phyloP scores from a whole-genome alignment of 2,888 invertebrate genomes.

The Mythimna ferrago region DNA sequence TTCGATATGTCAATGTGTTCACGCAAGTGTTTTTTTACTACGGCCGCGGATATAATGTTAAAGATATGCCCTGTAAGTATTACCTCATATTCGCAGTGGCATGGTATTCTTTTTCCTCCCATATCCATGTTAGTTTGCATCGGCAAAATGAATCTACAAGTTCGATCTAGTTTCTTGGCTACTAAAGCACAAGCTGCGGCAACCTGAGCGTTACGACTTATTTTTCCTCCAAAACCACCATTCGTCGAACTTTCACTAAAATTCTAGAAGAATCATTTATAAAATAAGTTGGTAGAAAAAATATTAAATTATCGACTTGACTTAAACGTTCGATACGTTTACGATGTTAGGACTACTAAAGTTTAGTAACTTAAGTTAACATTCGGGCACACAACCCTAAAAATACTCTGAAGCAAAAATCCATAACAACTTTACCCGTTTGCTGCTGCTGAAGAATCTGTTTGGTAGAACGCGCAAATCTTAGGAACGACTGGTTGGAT shows the following conservation, averaged over 20 bases:
- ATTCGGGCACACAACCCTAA: no score
- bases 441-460: no score
- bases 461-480: no score
- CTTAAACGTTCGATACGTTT: no score
- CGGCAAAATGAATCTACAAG: conserved; percentile 91
- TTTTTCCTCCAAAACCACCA: conserved; percentile 93
- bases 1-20: no score
- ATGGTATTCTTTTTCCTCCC: conserved; percentile 89
- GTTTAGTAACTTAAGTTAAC: no score
- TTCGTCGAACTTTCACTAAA: conserved; percentile 90
- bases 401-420: no score
- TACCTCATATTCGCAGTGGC: conserved; percentile 91
- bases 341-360: no score
- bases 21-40: no score
- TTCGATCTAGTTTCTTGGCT: conserved; percentile 88
- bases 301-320: background rate
- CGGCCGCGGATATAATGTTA: no score
- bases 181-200: conserved; percentile 92
- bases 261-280: conserved; percentile 81
- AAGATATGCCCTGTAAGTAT: conserved; percentile 1
- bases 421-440: no score
- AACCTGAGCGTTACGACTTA: conserved; percentile 89
- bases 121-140: conserved; percentile 92
- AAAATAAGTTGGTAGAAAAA: background rate
- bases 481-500: no score